Evolutionary conservation across 37 sponge, comb jelly and placozoan species (phyloP), one percentile per base, ranked within the genome.

Genomic region (Theonella swinhoei): DNA sequence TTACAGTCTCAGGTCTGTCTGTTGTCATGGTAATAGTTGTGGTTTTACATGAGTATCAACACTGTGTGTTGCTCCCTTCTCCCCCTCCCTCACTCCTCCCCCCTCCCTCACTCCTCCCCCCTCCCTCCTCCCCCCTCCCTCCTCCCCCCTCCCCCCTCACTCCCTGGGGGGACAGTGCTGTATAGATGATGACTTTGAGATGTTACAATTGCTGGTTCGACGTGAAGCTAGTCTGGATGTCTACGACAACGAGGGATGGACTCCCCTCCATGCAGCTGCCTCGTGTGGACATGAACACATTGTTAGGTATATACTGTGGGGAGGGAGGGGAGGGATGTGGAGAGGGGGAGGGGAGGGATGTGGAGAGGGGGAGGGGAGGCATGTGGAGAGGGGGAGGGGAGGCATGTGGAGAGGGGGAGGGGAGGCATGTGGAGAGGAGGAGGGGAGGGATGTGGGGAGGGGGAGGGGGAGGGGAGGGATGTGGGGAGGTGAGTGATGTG

Each of bases 201-300:
- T 91, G 95, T 76, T 91, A 2, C 54, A 86, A 68, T 9, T 85
- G n/a, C 66, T 95, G 23, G 61, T 88, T 24, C 86, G 78, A 39
- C 42, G 72, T 24, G 90, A 90, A 9, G 93, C 90, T 25, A 78
- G 83, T 47, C 47, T 91, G 22, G 81, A 95, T 78, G 72, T 64
- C 20, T 39, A 43, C 59, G 95, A 95, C 90, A 88, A 86, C 19
- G 95, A 95, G 67, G 95, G 95, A 0, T 95, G 95, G 95, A 92
- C 90, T 20, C 90, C 95, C 30, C 79, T 95, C 2, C 95, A 95
- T 63, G 92, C 93, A 37, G 95, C 95, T 0, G 83, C 93, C 19
- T 64, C 72, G 34, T 94, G 88, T 54, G 4, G 58, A 24, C 75
- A 75, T 75, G 75, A 66, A 24, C 66, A 65, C 66, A 79, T 64